phyloP scores from a whole-genome alignment of 2,113 vertebrate species.

The Indicator indicator region DNA sequence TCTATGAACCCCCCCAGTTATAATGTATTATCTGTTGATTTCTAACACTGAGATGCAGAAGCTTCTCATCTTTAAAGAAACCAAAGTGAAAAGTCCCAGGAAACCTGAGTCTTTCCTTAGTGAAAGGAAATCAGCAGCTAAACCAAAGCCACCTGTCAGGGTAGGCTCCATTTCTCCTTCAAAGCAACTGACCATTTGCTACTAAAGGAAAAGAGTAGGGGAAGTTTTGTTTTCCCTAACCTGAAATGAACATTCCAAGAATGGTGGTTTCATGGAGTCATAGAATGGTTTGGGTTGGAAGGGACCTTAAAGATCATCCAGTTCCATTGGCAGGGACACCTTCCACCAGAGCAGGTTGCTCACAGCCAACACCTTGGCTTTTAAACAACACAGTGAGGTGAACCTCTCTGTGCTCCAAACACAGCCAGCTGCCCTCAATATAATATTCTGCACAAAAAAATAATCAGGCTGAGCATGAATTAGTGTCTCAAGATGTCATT shows the following conservation, averaged over 20 bases:
- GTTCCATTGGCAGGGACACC: too few species aligned
- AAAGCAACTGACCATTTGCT: too few species aligned
- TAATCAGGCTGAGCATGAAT: neutral
- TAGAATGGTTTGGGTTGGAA: too few species aligned
- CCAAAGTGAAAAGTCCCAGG: too few species aligned
- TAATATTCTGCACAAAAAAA: neutral
- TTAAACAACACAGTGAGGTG: rapidly evolving
- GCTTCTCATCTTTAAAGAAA: neutral
- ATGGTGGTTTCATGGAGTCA: neutral
- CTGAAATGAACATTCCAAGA: neutral
- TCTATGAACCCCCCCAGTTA: too few species aligned
- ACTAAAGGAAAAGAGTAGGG: neutral
- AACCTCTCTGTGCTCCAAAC: rapidly evolving
- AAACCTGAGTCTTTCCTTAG: neutral
- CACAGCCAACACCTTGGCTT: neutral
- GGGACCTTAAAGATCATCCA: too few species aligned
- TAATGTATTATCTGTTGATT: neutral
- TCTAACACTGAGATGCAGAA: neutral
- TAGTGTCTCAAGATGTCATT: neutral
- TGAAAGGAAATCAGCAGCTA: neutral
- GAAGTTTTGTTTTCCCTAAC: too few species aligned
- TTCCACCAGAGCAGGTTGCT: too few species aligned
- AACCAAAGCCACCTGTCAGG: too few species aligned
- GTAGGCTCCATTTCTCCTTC: too few species aligned
- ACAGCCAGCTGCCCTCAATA: neutral